Evolutionary conservation across 1,140 invertebrate species (phyloP), one percentile per base, ranked within the genome.

Genomic region (Archivesica marissinica): DNA sequence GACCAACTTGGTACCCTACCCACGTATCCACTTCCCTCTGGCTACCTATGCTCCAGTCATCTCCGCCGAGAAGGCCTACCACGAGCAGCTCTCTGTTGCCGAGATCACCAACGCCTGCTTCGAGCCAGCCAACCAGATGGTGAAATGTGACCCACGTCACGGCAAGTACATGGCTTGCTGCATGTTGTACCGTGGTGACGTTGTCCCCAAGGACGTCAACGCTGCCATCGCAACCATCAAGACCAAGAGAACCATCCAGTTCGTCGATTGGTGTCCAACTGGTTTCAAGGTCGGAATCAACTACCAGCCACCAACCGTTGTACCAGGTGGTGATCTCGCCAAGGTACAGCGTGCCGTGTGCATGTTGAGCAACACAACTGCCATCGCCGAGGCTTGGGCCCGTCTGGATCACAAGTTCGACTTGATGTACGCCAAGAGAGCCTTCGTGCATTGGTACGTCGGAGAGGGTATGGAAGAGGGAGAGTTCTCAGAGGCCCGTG

Each of bases 31-130:
- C 86, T 93, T 93, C 88, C 93, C 93, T 33, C 85, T 93, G 38
- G 89, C 88, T 68, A 93, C 90, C n/a, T 92, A 93, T 75, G 91
- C 92, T 30, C 92, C 92, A 28, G 82, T 93, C 76, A 92, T 93
- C 81, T 92, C 92, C 20, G 91, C 92, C 52, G 92, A 91, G 80
- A 92, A 92, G 87, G 92, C 94, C 41, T 93, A 93, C 87, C 94
- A 94, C 79, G 94, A 94, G 87, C 93, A 93, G 78, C 89, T 94
- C 25, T 93, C 92, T 9, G 94, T 95, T 64, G 86, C 88, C 13
- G 88, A 91, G 74, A 90, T 91, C 86, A 98, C 97, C 91, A 97
- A 96, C 93, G 90, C 97, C 20, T 97, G 97, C 94, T 98, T 98
- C 94, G 97, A 98, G 93, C 96, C 97, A 54, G 96, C 96, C 89